Evolutionary conservation across 2,113 vertebrate species (phyloP).

Genomic region (Atlantisia rogersi): DNA sequence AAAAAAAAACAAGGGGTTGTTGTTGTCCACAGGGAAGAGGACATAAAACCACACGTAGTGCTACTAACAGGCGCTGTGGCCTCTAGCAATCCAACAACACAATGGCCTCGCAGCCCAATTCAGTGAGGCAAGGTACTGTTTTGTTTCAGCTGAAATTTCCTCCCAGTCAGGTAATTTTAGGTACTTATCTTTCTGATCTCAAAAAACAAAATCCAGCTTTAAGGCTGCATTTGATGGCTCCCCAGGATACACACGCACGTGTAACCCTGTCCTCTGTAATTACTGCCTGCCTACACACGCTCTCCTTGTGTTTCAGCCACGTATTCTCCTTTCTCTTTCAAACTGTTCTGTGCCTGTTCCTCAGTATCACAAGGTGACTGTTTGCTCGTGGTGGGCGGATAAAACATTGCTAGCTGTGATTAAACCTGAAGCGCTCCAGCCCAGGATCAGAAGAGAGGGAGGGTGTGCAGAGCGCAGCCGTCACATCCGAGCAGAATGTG

Average conservation of each 20-base stretch:
- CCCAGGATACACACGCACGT: not conserved
- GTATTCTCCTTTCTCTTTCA: not conserved
- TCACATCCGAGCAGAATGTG: not conserved
- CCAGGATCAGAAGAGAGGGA: not conserved
- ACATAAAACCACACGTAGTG: rapidly evolving
- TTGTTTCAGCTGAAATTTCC: not conserved
- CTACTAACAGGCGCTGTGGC: not conserved
- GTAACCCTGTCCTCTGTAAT: conserved; percentile 32
- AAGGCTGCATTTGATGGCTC: not conserved
- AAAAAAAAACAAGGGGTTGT: not conserved
- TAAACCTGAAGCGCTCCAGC: not conserved
- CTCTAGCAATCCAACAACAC: rapidly evolving
- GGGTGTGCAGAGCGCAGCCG: not conserved
- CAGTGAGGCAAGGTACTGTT: not conserved
- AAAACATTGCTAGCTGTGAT: conserved; percentile 1
- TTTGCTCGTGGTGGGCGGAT: conserved; percentile 20
- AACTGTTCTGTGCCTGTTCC: not conserved
- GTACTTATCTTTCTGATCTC: not conserved
- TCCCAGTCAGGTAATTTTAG: not conserved
- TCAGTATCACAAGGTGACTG: not conserved
- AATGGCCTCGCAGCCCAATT: not conserved
- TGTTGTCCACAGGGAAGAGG: not conserved
- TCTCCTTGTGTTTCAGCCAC: not conserved
- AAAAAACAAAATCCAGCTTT: not conserved
- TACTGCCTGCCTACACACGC: conserved; percentile 26